Conservation (phyloP, 1,140 invertebrate genomes). For the honey bee (Apis mellifera) region DNA sequence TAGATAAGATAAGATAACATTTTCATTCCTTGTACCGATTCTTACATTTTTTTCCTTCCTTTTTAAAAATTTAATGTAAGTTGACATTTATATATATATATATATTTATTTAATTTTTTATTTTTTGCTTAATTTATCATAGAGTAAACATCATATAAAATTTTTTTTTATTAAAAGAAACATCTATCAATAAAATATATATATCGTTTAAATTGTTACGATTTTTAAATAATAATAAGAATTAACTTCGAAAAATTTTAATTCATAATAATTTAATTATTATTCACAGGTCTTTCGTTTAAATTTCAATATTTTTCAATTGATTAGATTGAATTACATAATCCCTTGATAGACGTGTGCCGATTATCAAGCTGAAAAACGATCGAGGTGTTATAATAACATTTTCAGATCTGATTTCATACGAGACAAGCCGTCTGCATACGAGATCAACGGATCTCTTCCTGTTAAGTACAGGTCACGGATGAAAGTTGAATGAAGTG, state of each 20-base stretch:
- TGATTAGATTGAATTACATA: not conserved
- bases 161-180: not conserved
- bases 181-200: not conserved
- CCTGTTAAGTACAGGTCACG: not conserved
- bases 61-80: not conserved
- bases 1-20: slow-evolving; percentile 46
- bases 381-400: not conserved
- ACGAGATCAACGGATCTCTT: slow-evolving; percentile 20
- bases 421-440: not conserved
- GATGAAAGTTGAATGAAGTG: slow-evolving; percentile 3
- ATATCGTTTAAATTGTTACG: not conserved
- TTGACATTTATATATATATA: not conserved
- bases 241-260: too few relatives aligned
- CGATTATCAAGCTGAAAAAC: slow-evolving; percentile 3
- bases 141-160: not conserved
- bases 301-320: not conserved
- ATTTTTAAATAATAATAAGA: too few relatives aligned
- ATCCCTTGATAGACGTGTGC: not conserved
- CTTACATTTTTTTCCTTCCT: not conserved
- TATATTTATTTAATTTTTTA: not conserved
- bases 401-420: not conserved
- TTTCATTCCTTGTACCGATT: not conserved
- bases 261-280: not conserved
- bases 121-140: not conserved
- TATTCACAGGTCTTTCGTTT: not conserved